These are phyloP conservation scores for Graphium colonna DNA, from an alignment of 2,888 invertebrate species.

Conservation along the genomic window DNA sequence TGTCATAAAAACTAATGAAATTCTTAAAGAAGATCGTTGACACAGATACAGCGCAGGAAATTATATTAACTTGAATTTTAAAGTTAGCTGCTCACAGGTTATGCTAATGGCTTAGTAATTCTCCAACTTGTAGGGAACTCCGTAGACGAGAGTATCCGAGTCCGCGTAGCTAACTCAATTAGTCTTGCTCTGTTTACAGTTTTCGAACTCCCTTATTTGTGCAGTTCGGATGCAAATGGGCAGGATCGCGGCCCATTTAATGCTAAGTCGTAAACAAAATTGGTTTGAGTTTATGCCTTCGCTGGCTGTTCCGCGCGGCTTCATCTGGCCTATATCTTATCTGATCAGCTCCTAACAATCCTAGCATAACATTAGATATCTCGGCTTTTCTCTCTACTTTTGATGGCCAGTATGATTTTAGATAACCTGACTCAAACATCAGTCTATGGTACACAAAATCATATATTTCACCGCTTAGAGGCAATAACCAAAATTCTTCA, in stretches of 20 bases:
- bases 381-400: too few relatives aligned
- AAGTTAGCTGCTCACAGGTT: slow-evolving; percentile 25
- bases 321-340: too few relatives aligned
- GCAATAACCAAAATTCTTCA: too few relatives aligned
- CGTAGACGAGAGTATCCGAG: slow-evolving; percentile 35
- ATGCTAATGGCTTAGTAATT: slow-evolving; percentile 37
- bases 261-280: not conserved
- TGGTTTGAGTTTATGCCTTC: not conserved
- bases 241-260: not conserved
- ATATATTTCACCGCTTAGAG: too few relatives aligned
- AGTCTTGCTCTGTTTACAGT: slow-evolving; percentile 35
- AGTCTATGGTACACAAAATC: too few relatives aligned
- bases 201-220: slow-evolving; percentile 28
- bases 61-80: slow-evolving; percentile 12
- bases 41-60: not conserved
- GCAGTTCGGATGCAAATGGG: slow-evolving; percentile 23
- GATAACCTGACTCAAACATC: too few relatives aligned
- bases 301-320: too few relatives aligned
- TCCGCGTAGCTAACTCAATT: slow-evolving; percentile 40
- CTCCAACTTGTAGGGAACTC: slow-evolving; percentile 35
- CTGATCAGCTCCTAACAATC: too few relatives aligned
- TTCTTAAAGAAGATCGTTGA: not conserved
- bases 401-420: too few relatives aligned
- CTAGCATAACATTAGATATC: too few relatives aligned
- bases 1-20: not conserved